Evolutionary conservation across 2,797 vertebrate species (phyloP).

Genomic region (Pangasius sanitwongsei): DNA sequence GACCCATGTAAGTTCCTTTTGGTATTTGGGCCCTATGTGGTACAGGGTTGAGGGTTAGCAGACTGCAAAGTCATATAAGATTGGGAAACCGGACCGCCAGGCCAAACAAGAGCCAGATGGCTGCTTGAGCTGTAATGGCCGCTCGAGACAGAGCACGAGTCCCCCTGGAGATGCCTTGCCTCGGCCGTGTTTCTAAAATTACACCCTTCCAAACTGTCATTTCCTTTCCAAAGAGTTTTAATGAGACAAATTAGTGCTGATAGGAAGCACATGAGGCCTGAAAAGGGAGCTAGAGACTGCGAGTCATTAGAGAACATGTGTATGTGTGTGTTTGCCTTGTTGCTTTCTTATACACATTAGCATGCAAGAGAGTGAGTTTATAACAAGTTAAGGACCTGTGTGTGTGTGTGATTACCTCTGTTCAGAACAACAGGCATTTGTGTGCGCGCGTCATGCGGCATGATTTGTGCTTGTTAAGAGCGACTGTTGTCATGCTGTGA

Average conservation of each 20-base stretch:
- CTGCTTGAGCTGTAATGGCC: conserved; percentile 43
- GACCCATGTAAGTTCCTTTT: conserved; percentile 32
- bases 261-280: conserved; percentile 78
- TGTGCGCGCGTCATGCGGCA: background rate
- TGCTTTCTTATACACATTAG: conserved; percentile 24
- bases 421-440: conserved; percentile 14
- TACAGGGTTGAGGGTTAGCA: conserved; percentile 53
- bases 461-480: background rate
- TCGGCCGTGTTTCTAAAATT: conserved; percentile 79
- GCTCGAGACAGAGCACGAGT: conserved; percentile 57
- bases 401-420: conserved; percentile 12
- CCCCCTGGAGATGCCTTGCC: conserved; percentile 66
- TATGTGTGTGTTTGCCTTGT: conserved; percentile 19
- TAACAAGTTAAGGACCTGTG: conserved; percentile 27
- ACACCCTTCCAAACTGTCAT: conserved; percentile 80
- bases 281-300: conserved; percentile 52
- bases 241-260: conserved; percentile 79
- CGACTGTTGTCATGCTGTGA: conserved; percentile 32
- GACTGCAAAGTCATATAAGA: conserved; percentile 51
- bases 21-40: conserved; percentile 26
- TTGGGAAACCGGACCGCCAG: conserved; percentile 59
- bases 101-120: conserved; percentile 76
- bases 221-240: conserved; percentile 80
- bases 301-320: conserved; percentile 34
- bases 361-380: background rate